A percentile compares a stretch with the other conserved stretches of the same genome.
These are phyloP conservation scores for Schizopygopsis malacanthus DNA, from an alignment of 2,797 vertebrate genomes.

Conservation along the genomic window DNA sequence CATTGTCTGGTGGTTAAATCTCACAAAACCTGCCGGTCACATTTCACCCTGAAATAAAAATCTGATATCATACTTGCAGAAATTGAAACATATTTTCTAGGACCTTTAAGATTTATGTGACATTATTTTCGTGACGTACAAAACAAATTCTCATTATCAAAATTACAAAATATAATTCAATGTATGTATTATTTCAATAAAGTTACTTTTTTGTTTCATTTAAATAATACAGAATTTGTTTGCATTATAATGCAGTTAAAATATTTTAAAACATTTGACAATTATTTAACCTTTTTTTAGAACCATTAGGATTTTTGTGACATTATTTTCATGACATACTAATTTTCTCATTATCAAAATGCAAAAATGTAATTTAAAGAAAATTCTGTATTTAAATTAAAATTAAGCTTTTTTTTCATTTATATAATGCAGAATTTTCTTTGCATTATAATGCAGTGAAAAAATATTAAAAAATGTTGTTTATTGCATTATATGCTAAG, in stretches of 20 bases:
- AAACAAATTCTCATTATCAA: background rate
- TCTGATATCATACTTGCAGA: background rate
- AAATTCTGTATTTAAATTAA: background rate
- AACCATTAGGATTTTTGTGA: background rate
- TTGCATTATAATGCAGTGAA: background rate
- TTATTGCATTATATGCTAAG: too few relatives aligned
- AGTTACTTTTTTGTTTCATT: background rate
- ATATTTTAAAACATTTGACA: background rate
- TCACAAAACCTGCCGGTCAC: constrained; percentile 1
- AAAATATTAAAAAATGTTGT: background rate
- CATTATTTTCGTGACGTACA: background rate
- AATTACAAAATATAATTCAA: background rate
- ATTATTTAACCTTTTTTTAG: background rate
- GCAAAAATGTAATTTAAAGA: background rate
- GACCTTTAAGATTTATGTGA: background rate
- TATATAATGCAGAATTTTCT: background rate
- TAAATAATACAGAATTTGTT: background rate
- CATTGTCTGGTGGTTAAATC: constrained; percentile 3
- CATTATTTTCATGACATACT: background rate
- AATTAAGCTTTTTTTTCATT: background rate
- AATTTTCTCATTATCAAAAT: background rate
- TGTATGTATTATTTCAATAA: background rate
- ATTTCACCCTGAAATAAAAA: constrained; percentile 27
- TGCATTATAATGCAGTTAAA: background rate
- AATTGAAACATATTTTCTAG: background rate